Evolutionary conservation across 2,888 invertebrate genomes (phyloP), one percentile per base, ranked within the genome.

Genomic region (Pammene fasciana): DNA sequence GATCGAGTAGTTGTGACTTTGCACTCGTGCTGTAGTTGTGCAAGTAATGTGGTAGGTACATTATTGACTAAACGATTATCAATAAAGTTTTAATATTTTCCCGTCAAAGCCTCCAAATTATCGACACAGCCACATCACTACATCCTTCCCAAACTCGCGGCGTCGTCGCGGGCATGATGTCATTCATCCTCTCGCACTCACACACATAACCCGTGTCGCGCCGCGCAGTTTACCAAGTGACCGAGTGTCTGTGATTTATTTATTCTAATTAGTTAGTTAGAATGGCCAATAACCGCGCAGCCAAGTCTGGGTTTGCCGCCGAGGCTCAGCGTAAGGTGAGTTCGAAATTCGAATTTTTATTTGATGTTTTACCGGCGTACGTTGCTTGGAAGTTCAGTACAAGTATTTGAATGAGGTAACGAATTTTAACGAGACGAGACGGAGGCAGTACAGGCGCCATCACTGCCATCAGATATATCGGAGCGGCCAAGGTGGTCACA

Each of bases 301-400:
- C 97, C 72, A 97, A 97, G 90, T 97, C 97, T 83, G 98, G 98
- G 95, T 97, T 98, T 94, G 98, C 98, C 79, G 98, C 98, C 71
- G 98, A 98, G 89, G 97, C 98, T 65, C 98, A 98, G 92, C 95
- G 97, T 86, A 98, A 98, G 96, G 98, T 98, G 90, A 94, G 94
- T 57, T 14, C 64, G 11, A 41, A 67, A 52, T 67, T 67, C 13
- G 14, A 52, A 64, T 54, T 64, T 41, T 59, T 5, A 1, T 50
- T 46, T 9, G 7, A 4, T 26, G 11, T n/a, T 8, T 34, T 52
- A 36, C 60, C 36, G 50, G 52, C 13, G n/a, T 2, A 13, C 41
- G n/a, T n/a, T 54, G 11, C 16, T 10, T 55, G 10, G 18, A 36
- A 52, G 18, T 38, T 8, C 52, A 7, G 26, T n/a, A n/a, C 5